Percentiles rank a stretch among this genome's conserved stretches.
phyloP scores from a whole-genome alignment of 2,113 vertebrate species.

The Chelonoidis abingdonii region DNA sequence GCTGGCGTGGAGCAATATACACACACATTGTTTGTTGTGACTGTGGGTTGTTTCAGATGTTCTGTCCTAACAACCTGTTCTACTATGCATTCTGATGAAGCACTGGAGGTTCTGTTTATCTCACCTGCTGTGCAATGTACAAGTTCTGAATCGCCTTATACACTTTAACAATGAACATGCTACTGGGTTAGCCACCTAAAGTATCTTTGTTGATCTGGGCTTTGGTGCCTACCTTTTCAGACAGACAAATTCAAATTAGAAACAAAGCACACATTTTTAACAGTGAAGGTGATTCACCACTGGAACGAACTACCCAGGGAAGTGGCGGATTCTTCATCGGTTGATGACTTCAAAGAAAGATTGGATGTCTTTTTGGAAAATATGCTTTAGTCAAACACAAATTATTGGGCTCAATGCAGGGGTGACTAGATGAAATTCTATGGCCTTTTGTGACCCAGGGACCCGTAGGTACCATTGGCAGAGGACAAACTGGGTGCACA shows the following conservation, averaged over 20 bases:
- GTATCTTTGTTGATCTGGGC: neutral
- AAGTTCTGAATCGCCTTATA: neutral
- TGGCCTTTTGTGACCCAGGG: neutral
- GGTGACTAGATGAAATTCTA: neutral
- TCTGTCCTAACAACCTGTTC: neutral
- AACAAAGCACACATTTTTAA: neutral
- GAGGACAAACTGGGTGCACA: neutral
- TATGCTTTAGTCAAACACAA: neutral
- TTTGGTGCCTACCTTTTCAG: neutral
- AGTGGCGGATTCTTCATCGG: neutral
- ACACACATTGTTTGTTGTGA: conserved; percentile 24
- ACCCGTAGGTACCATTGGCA: neutral
- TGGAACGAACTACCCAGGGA: neutral
- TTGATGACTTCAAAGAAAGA: neutral
- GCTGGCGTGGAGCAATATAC: neutral
- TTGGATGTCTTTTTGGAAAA: neutral
- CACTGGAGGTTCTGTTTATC: conserved; percentile 20
- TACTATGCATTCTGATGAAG: neutral
- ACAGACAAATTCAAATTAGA: neutral
- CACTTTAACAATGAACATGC: neutral
- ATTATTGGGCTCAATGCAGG: neutral
- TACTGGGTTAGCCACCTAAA: neutral
- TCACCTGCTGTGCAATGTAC: conserved; percentile 7
- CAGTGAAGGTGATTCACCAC: neutral
- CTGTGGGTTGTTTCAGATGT: neutral